These are phyloP conservation scores for Melipona beecheii DNA, from an alignment of 2,888 invertebrate species.

Conservation along the genomic window DNA sequence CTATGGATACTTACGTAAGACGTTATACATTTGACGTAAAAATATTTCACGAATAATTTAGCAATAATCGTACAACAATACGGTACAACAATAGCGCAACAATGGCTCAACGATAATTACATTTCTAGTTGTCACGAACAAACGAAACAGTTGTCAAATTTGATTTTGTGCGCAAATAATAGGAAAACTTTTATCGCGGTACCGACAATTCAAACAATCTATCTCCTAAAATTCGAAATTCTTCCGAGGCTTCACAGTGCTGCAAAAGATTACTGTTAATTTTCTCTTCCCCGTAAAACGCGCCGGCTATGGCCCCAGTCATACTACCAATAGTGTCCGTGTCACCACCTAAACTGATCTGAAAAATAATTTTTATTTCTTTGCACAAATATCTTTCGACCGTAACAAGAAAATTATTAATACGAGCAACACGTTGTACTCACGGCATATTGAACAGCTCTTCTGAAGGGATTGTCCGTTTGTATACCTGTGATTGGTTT, in stretches of 20 bases:
- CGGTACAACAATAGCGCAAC: neutral
- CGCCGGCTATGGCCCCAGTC: slow-evolving; percentile 90
- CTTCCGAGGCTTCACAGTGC: slow-evolving; percentile 87
- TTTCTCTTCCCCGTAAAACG: slow-evolving; percentile 87
- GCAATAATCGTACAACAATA: neutral
- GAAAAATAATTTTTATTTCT: slow-evolving; percentile 20
- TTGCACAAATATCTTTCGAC: neutral
- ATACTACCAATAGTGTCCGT: slow-evolving; percentile 92
- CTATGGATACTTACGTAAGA: neutral
- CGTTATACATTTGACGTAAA: neutral
- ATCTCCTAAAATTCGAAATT: slow-evolving; percentile 86
- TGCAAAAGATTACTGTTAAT: slow-evolving; percentile 85
- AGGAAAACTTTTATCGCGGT: neutral
- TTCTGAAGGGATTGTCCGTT: slow-evolving; percentile 86
- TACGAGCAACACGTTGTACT: slow-evolving; percentile 41
- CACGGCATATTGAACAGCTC: slow-evolving; percentile 88
- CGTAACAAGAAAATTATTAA: neutral
- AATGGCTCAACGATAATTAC: neutral
- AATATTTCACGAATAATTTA: neutral
- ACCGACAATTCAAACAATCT: slow-evolving; percentile 79
- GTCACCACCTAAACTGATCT: slow-evolving; percentile 90
- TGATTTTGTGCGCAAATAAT: neutral
- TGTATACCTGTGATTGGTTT: slow-evolving; percentile 84
- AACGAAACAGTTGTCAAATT: slow-evolving; percentile 1
- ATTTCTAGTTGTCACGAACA: neutral